Conservation (phyloP, 2,797 vertebrate genomes). For the Hapalemur alaotrensis region DNA sequence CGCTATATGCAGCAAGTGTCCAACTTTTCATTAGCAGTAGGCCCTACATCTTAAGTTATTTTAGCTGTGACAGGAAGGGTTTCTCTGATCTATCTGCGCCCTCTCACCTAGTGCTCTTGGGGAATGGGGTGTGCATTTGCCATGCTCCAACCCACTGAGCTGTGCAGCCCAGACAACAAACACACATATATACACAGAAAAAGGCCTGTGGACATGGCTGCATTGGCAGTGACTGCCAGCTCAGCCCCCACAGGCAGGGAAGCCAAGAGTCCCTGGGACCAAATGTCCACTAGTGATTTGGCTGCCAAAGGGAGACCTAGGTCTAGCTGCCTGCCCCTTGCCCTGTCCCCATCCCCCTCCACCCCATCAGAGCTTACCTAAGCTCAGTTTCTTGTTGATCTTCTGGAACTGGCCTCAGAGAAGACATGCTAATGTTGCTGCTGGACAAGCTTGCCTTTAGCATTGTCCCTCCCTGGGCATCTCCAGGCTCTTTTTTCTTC, state of each 20-base stretch:
- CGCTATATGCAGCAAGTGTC: not conserved
- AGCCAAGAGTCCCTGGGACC: not conserved
- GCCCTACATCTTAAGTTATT: not conserved
- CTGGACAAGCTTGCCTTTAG: constrained; percentile 90
- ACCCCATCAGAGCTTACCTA: not conserved
- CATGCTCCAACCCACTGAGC: not conserved
- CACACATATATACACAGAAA: not conserved
- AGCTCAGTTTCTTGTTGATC: constrained; percentile 15
- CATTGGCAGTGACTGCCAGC: not conserved
- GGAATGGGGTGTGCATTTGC: not conserved
- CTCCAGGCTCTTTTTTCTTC: constrained; percentile 89
- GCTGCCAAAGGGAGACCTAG: not conserved
- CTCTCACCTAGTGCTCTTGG: not conserved
- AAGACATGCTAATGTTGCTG: constrained; percentile 85
- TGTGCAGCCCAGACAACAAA: not conserved
- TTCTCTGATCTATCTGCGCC: not conserved
- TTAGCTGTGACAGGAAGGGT: not conserved
- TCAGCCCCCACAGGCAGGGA: not conserved
- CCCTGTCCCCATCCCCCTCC: not conserved
- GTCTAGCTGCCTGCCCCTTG: not conserved
- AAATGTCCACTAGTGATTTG: not conserved
- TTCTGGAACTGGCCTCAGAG: constrained; percentile 83
- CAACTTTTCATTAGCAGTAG: not conserved
- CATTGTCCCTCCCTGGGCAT: constrained; percentile 73
- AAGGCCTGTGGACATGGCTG: not conserved